Base-by-base conservation (phyloP, 2,113 vertebrate genomes). In the Clarias batrachus region DNA sequence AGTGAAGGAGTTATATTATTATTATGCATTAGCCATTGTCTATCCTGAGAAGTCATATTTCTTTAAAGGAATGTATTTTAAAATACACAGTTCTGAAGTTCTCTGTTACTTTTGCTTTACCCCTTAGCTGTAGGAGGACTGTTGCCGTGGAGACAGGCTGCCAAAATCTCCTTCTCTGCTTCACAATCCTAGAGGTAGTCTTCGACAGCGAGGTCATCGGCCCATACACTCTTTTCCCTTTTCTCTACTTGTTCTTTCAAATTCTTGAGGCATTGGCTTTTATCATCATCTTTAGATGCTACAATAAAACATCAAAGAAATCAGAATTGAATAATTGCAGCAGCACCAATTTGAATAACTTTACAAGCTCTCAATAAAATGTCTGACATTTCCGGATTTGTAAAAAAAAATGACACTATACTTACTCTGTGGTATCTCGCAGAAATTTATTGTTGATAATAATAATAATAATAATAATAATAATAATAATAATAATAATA, bases 81-180 rank as follows among this genome's bases (percentile, higher is more conserved):
- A 59, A 19, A 59, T 59, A 17, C 14, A 59, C 14, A 17, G 4
- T 6, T 59, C 57, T 19, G 19, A 41, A 21, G 23, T 76, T 54
- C 21, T 63, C 62, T 25, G 2, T 13, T 33, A 65, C 1, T 11
- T 0, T 92, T 52, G 92, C 89, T n/a, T 83, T 94, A 76, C 56
- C 88, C 88, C 17, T 48, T 89, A 97, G 95, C 54, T 93, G 94
- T 89, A 93, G 93, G 27, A 90, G 87, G 87, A 95, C 95, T 0
- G 87, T 96, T 70, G 93, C 94, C 83, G 93, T 96, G 93, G 96
- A 96, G 91, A 97, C 95, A 0, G 95, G 95, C 87, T 97, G 95
- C 89, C 97, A 97, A 92, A 97, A 97, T 0, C 0, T 89, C 62
- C 94, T 96, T n/a, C 89, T 97, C 85, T 96, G 95, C 86, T 27